Evolutionary conservation across 2,113 vertebrate species (phyloP), one percentile per base, ranked within the genome.

Genomic region (Poeciliopsis turrubarensis): DNA sequence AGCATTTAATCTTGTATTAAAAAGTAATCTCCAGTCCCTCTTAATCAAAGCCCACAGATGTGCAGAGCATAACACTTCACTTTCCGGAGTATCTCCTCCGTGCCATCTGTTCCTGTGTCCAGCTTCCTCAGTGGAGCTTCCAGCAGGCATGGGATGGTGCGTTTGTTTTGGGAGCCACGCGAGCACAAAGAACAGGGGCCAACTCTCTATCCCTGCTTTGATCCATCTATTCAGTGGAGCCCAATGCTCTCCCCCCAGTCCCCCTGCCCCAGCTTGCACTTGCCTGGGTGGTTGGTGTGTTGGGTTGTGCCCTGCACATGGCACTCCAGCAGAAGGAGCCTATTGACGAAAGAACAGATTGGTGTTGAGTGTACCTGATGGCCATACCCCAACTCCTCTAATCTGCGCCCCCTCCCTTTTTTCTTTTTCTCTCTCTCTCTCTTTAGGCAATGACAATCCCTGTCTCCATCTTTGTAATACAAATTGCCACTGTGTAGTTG

Each of bases 321-420:
- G 76, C 85, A 86, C 91, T 91, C 82, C 68, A 90, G 82, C 89
- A 93, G 83, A 92, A 92, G 88, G 92, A 89, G 88, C 86, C 88
- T 82, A 92, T 92, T 92, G 91, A 93, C 82, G 73, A 89, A 77
- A 82, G 87, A 85, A 91, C 91, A 93, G 92, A 93, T 93, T 93
- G 92, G 83, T 85, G 90, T 89, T 87, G 91, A 93, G 92, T 82
- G 91, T 89, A 89, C 90, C 90, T 90, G 85, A 92, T 89, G 87
- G 82, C 88, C 69, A 87, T 76, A 84, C 88, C 89, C 27, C 73
- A 80, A 68, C 73, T 84, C 77, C 74, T 65, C 83, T 57, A n/a
- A 19, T 73, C 73, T 19, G 14, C 75, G 10, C 32, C 60, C 70
- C 74, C 70, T 75, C 68, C 77, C 74, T 60, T 72, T 76, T 77